Conservation (phyloP, 2,888 invertebrate genomes). For the Mythimna vitellina region DNA sequence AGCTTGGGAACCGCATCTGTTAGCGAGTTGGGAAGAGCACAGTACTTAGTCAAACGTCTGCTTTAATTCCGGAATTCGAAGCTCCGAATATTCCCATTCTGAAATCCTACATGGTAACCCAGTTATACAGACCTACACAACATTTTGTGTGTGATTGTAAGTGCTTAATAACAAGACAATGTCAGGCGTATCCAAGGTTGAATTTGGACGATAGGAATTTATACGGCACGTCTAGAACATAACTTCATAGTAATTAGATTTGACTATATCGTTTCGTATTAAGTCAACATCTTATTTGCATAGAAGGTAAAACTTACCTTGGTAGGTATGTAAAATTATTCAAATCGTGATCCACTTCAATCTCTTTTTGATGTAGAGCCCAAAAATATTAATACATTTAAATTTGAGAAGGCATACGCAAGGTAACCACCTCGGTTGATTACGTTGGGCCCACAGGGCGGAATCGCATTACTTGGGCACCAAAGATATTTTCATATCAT, state of each 20-base stretch:
- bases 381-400: conserved; percentile 66
- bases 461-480: conserved; percentile 53
- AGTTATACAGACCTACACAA: conserved; percentile 14
- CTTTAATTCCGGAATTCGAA: conserved; percentile 36
- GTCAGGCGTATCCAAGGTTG: conserved; percentile 38
- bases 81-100: conserved; percentile 38
- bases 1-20: conserved; percentile 28
- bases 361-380: conserved; percentile 61
- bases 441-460: conserved; percentile 41
- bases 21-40: conserved; percentile 11
- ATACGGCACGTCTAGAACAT: conserved; percentile 18
- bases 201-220: conserved; percentile 33
- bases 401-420: conserved; percentile 59
- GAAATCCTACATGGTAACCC: conserved; percentile 9
- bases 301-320: conserved; percentile 25
- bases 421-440: conserved; percentile 56
- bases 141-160: conserved; percentile 11
- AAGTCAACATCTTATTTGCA: conserved; percentile 47
- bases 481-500: conserved; percentile 49
- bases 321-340: conserved; percentile 61
- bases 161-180: conserved; percentile 41
- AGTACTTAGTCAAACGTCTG: conserved; percentile 35
- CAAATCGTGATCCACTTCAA: conserved; percentile 56
- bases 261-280: conserved; percentile 15
- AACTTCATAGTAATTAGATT: conserved; percentile 19